phyloP scores from a whole-genome alignment of 1,140 invertebrate genomes.

The Solen grandis region DNA sequence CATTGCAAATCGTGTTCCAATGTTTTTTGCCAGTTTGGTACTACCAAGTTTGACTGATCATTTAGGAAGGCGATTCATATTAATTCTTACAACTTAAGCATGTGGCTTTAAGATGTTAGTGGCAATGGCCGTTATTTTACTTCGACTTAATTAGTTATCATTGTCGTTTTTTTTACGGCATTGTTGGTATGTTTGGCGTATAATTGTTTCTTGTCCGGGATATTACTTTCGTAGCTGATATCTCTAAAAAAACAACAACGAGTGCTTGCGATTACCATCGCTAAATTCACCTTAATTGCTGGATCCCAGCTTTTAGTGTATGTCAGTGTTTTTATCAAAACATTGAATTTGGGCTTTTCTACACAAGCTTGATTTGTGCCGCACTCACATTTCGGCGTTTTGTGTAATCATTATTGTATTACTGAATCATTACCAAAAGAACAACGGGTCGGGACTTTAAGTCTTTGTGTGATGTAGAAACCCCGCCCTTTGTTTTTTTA shows the following conservation, averaged over 20 bases:
- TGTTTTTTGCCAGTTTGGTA: conserved; percentile 1
- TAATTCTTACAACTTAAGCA: conserved; percentile 1
- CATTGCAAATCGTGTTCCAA: conserved; percentile 20
- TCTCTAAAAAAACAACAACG: conserved; percentile 21
- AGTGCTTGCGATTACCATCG: conserved; percentile 8
- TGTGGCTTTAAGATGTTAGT: not conserved
- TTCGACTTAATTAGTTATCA: conserved; percentile 8
- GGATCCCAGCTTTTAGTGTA: not conserved
- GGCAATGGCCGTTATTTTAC: conserved; percentile 1
- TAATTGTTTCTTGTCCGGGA: conserved; percentile 13
- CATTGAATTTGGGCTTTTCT: conserved; percentile 25
- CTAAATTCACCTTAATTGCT: not conserved
- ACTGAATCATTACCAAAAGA: conserved; percentile 19
- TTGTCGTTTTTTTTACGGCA: not conserved
- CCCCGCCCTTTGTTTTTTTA: conserved; percentile 15
- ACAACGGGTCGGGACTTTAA: not conserved
- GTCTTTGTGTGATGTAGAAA: not conserved
- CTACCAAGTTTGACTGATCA: conserved; percentile 25
- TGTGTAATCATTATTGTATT: too few species aligned
- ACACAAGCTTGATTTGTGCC: conserved; percentile 25
- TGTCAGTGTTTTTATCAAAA: conserved; percentile 30
- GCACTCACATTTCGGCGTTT: not conserved
- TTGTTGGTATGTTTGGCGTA: conserved; percentile 2
- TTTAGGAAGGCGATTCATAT: conserved; percentile 30
- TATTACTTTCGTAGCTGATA: conserved; percentile 33